Percentiles rank a stretch among this genome's conserved stretches.
Evolutionary conservation across 2,113 vertebrate species (phyloP).

Genomic region (Scomber japonicus): DNA sequence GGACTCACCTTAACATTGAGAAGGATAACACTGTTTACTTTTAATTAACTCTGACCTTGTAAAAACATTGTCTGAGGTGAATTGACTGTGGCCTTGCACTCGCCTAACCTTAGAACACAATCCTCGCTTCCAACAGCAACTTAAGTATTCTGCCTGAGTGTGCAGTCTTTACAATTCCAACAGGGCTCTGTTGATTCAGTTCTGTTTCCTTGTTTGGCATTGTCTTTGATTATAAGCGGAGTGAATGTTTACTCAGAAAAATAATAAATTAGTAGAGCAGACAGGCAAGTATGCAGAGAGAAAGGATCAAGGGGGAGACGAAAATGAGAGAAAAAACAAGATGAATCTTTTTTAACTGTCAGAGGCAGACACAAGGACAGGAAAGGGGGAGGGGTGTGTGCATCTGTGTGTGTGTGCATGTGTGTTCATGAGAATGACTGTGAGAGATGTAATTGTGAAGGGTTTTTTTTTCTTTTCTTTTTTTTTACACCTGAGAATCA

Average conservation of each 20-base stretch:
- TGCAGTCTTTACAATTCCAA: slow-evolving; percentile 43
- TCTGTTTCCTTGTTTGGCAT: slow-evolving; percentile 54
- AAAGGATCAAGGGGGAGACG: neutral
- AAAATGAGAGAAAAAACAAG: slow-evolving; percentile 17
- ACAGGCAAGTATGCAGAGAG: neutral
- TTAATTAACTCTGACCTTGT: slow-evolving; percentile 47
- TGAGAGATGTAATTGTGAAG: slow-evolving; percentile 20
- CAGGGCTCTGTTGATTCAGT: slow-evolving; percentile 45
- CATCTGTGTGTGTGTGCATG: neutral
- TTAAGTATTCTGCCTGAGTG: slow-evolving; percentile 45
- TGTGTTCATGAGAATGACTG: neutral
- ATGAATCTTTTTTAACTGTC: slow-evolving; percentile 27
- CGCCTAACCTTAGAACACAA: slow-evolving; percentile 16
- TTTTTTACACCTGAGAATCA: neutral
- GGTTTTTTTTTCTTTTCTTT: neutral
- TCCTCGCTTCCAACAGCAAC: neutral
- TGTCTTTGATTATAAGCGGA: slow-evolving; percentile 56
- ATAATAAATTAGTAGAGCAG: slow-evolving; percentile 52
- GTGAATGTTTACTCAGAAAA: slow-evolving; percentile 56
- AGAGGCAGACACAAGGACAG: slow-evolving; percentile 7
- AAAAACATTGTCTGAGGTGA: slow-evolving; percentile 6
- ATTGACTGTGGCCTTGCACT: slow-evolving; percentile 8
- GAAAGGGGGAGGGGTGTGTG: neutral
- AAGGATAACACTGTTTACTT: slow-evolving; percentile 29
- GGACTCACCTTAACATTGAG: slow-evolving; percentile 16